These are phyloP conservation scores for Aquatica leii DNA, from an alignment of 2,888 invertebrate species.

Conservation along the genomic window DNA sequence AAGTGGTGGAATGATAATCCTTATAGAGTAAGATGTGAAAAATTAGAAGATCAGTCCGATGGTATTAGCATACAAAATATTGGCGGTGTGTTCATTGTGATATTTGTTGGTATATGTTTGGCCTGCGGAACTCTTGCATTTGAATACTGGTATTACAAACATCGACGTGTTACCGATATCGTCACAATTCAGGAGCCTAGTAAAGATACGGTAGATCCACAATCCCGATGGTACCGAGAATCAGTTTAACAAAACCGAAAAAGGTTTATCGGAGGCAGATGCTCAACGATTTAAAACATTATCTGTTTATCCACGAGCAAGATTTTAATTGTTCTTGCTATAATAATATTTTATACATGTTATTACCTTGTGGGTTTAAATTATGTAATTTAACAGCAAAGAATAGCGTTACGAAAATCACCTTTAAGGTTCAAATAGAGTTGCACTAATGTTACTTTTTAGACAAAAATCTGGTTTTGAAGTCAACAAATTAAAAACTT, in stretches of 20 bases:
- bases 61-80: slow-evolving; percentile 98
- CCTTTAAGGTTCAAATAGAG: no score
- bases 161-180: slow-evolving; percentile 69
- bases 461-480: no score
- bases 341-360: neutral
- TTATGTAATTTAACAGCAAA: no score
- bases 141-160: slow-evolving; percentile 95
- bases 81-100: slow-evolving; percentile 97
- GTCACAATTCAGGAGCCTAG: slow-evolving; percentile 69
- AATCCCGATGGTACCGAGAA: slow-evolving; percentile 1
- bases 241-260: slow-evolving; percentile 16
- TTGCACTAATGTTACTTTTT: no score
- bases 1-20: slow-evolving; percentile 96
- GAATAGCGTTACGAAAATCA: no score
- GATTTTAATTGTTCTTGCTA: slow-evolving; percentile 19
- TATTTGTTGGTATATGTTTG: slow-evolving; percentile 92
- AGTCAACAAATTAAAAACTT: no score
- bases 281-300: slow-evolving; percentile 17
- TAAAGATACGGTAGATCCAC: slow-evolving; percentile 23
- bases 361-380: no score
- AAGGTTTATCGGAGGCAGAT: slow-evolving; percentile 21
- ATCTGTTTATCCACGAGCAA: slow-evolving; percentile 28
- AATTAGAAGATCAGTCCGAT: slow-evolving; percentile 91
- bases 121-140: slow-evolving; percentile 90
- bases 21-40: slow-evolving; percentile 78